Evolutionary conservation across 2,888 invertebrate genomes (phyloP).

Genomic region (Parnassius glacialis): DNA sequence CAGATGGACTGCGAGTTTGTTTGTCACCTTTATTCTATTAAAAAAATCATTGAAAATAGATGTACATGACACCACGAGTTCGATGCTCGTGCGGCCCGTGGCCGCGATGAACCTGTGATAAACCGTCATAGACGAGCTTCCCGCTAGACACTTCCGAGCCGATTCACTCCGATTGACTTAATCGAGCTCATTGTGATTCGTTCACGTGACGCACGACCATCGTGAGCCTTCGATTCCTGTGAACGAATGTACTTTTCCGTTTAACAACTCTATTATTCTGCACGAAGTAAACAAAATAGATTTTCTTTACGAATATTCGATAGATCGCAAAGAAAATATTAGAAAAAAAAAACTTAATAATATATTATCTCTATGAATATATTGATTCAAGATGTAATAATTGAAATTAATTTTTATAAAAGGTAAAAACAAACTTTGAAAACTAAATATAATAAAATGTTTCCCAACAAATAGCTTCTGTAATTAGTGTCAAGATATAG

Average conservation of each 20-base stretch:
- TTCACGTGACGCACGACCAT: conserved; percentile 45
- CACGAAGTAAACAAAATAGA: conserved; percentile 15
- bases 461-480: too few relatives aligned
- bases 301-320: conserved; percentile 19
- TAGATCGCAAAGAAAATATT: background rate
- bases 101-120: conserved; percentile 38
- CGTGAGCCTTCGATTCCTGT: conserved; percentile 31
- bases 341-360: too few relatives aligned
- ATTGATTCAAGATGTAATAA: too few relatives aligned
- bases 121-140: conserved; percentile 28
- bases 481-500: too few relatives aligned
- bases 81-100: conserved; percentile 33
- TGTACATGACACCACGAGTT: conserved; percentile 33
- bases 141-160: conserved; percentile 34
- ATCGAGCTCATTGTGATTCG: conserved; percentile 34
- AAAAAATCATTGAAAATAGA: conserved; percentile 5
- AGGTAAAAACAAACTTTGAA: too few relatives aligned
- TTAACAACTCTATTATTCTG: conserved; percentile 25
- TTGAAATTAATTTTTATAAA: too few relatives aligned
- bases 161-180: conserved; percentile 39
- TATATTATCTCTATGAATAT: too few relatives aligned
- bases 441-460: too few relatives aligned
- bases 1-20: too few relatives aligned
- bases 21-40: too few relatives aligned
- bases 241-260: conserved; percentile 23